Percentiles rank a stretch among this genome's conserved stretches.
These are phyloP conservation scores for Struthidea cinerea DNA, from an alignment of 2,113 vertebrate species.

Conservation along the genomic window DNA sequence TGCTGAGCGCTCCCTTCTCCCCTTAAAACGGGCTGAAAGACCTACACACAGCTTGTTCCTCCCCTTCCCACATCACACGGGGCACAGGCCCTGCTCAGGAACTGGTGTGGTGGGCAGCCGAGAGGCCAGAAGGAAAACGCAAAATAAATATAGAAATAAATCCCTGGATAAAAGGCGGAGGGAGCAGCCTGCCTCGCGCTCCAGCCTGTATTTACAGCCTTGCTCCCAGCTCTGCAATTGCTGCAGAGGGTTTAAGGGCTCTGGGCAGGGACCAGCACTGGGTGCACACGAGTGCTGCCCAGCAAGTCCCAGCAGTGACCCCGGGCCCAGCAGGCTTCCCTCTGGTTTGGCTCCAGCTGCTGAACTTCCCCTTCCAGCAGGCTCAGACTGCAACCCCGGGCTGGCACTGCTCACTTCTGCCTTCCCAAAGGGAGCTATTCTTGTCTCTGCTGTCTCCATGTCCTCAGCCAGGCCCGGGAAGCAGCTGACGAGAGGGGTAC, in stretches of 20 bases:
- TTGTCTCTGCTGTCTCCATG: rapidly evolving
- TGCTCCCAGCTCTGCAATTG: rapidly evolving
- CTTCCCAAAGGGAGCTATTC: rapidly evolving
- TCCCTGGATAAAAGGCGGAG: neutral
- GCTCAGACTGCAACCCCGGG: rapidly evolving
- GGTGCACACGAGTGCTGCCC: rapidly evolving
- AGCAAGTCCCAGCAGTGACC: rapidly evolving
- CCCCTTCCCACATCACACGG: rapidly evolving
- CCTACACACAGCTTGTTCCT: neutral
- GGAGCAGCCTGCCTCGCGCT: neutral
- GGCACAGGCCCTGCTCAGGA: rapidly evolving
- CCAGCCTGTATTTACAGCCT: rapidly evolving
- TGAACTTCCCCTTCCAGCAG: neutral
- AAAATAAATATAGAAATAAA: neutral
- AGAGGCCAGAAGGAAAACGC: neutral
- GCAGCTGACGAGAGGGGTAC: neutral
- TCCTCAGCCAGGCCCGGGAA: neutral
- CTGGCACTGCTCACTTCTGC: neutral
- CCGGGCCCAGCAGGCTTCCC: neutral
- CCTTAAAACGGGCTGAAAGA: rapidly evolving
- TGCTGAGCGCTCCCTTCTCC: rapidly evolving
- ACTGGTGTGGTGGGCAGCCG: rapidly evolving
- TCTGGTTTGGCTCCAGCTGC: neutral
- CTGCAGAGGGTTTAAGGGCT: rapidly evolving
- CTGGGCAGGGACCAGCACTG: rapidly evolving